Evolutionary conservation across 2,888 invertebrate species (phyloP).

Genomic region (Tetanocera ferruginea): DNA sequence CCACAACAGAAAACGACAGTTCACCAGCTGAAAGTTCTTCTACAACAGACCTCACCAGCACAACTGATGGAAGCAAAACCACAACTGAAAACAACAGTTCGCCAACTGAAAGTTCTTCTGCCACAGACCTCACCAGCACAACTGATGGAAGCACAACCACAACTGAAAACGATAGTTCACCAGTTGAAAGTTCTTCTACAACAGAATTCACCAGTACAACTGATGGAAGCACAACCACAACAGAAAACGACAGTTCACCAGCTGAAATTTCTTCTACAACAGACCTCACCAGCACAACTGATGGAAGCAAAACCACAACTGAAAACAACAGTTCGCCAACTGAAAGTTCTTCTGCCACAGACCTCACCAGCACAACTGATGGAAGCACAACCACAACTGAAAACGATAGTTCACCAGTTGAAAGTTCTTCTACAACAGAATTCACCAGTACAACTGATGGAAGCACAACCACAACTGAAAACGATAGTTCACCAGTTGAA

Average conservation of each 20-base stretch:
- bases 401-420: neutral
- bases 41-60: neutral
- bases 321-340: too few relatives aligned
- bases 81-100: too few relatives aligned
- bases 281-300: neutral
- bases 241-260: neutral
- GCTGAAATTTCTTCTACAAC: neutral
- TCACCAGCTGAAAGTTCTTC: neutral
- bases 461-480: neutral
- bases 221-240: neutral
- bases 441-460: neutral
- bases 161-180: too few relatives aligned
- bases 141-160: too few relatives aligned
- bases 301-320: too few relatives aligned
- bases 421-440: neutral
- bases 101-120: too few relatives aligned
- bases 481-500: neutral
- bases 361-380: too few relatives aligned
- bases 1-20: neutral
- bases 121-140: too few relatives aligned
- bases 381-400: neutral
- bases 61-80: neutral
- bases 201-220: neutral
- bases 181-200: neutral
- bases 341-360: too few relatives aligned